Conservation (phyloP, 2,797 vertebrate species). For the Chelidonichthys spinosus region DNA sequence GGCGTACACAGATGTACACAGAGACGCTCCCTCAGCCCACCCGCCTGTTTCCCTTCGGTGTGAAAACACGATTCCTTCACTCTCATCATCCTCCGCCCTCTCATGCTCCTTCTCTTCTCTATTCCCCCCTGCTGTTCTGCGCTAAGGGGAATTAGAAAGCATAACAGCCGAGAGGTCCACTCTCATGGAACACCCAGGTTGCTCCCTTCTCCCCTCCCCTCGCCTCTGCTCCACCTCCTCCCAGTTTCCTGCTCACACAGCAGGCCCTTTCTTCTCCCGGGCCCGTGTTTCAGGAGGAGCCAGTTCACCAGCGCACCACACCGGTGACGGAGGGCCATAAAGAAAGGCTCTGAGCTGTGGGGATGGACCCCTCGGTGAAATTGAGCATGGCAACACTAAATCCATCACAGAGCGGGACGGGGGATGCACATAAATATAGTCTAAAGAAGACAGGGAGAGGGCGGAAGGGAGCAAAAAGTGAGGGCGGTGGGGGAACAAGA, state of each 20-base stretch:
- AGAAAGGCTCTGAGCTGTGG: conserved; percentile 36
- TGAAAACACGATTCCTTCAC: conserved; percentile 81
- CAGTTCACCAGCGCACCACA: conserved; percentile 49
- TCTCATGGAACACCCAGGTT: conserved; percentile 92
- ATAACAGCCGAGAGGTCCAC: conserved; percentile 87
- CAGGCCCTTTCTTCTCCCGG: conserved; percentile 65
- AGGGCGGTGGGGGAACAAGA: neutral
- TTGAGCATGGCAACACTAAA: conserved; percentile 61
- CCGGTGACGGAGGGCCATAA: conserved; percentile 35
- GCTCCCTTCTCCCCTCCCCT: conserved; percentile 69
- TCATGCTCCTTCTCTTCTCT: conserved; percentile 75
- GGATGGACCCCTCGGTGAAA: conserved; percentile 47
- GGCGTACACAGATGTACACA: conserved; percentile 78
- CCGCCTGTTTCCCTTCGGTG: conserved; percentile 71
- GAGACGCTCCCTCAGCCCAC: conserved; percentile 60
- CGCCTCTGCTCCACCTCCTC: conserved; percentile 65
- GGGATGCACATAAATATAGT: conserved; percentile 45
- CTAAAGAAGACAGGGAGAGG: conserved; percentile 23
- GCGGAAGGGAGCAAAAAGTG: conserved; percentile 11
- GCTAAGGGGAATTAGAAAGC: conserved; percentile 89
- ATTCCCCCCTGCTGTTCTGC: conserved; percentile 59
- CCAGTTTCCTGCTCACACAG: conserved; percentile 66
- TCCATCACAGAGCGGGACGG: conserved; percentile 44
- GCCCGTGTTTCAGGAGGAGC: conserved; percentile 60
- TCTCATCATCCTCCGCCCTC: conserved; percentile 83